Conservation (phyloP, 2,113 vertebrate species). For the Strix uralensis region DNA sequence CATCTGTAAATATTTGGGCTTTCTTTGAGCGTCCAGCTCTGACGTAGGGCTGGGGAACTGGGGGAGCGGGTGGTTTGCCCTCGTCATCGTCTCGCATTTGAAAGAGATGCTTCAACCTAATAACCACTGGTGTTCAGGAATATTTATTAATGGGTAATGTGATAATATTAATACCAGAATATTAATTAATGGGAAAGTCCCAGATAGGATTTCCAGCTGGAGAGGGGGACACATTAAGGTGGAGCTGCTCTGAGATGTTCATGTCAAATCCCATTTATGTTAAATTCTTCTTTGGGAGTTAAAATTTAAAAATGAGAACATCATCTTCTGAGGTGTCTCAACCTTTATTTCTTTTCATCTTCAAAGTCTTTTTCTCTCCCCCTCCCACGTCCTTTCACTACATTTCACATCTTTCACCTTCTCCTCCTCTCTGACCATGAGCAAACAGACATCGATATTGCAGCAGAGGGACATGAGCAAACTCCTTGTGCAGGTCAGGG, state of each 20-base stretch:
- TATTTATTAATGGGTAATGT: background rate
- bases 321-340: fast-evolving
- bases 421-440: background rate
- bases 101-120: background rate
- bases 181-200: background rate
- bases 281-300: background rate
- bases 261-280: fast-evolving
- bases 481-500: background rate
- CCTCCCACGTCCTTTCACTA: background rate
- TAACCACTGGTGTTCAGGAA: fast-evolving
- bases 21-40: background rate
- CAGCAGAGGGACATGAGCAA: fast-evolving
- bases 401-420: background rate
- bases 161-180: fast-evolving
- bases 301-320: background rate
- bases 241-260: background rate
- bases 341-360: background rate
- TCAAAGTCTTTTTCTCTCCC: background rate
- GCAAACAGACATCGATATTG: fast-evolving
- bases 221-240: fast-evolving
- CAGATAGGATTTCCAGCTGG: background rate
- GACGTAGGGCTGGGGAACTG: background rate
- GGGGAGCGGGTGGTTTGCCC: background rate
- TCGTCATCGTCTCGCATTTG: fast-evolving
- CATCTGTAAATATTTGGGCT: background rate